Base-by-base conservation (phyloP, 2,888 invertebrate genomes). In the Meta bourneti region DNA sequence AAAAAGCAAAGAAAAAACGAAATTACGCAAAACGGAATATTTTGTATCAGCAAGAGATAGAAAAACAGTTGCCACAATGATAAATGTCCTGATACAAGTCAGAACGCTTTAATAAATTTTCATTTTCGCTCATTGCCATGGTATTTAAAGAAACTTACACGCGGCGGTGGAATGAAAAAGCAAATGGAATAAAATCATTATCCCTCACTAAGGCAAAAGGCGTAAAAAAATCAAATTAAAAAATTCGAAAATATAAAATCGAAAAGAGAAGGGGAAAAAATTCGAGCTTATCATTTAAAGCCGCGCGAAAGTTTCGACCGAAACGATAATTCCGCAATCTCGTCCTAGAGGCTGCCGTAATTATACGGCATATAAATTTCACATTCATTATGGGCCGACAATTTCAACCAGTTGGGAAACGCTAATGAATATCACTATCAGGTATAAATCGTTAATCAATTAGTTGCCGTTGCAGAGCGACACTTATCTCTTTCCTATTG, bases 391-490 rank as follows among this genome's bases (percentile, higher is more conserved):
- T 61, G 71, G 48, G 72, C 70, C 88, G 88, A 91, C 91, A 84
- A 88, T 91, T 91, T 83, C 79, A 74, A 91, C 83, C 88, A 91
- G 91, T 83, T 79, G 91, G 91, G 91, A 91, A 90, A 83, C 83
- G 84, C 87, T 91, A 91, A 91, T 91, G 91, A 91, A 91, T 91
- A 88, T 91, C 91, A 88, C 88, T 91, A 91, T 91, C 91, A 91
- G 88, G 91, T 89, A 89, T 91, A 91, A 91, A 91, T 91, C 91
- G 91, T 91, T 91, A 91, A 91, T 91, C 91, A 91, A 91, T 91
- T 91, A 91, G 91, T 91, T 79, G 84, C 87, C 87, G 87, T 83
- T 81, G 79, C 83, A 74, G 89, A 78, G 77, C 83, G 85, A 86
- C 87, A 91, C 91, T 91, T 91, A 91, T 91, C 91, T 91, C 91